Evolutionary conservation across 2,888 invertebrate species (phyloP), one percentile per base, ranked within the genome.

Genomic region (Eupithecia vulgata): DNA sequence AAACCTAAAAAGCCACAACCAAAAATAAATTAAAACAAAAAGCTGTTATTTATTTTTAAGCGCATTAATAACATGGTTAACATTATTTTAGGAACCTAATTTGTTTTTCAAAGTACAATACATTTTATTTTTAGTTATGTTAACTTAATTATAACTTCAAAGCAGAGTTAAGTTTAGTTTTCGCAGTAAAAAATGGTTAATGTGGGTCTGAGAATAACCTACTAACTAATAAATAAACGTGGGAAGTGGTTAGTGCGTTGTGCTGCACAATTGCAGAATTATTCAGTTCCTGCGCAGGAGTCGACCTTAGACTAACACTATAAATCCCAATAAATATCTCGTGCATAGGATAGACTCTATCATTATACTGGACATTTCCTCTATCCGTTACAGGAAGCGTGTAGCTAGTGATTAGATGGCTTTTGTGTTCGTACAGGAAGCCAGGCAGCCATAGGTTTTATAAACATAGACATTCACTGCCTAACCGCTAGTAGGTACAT

Each of bases 201-300:
- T 5, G n/a, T 5, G 13, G 13, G 12, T 57, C 52, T 52, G 12
- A 57, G 25, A 57, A 57, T 57, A 52, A 52, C 52, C 45, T 48
- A 21, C 10, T 7, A 17, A 17, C 17, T n/a, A n/a, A 17, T n/a
- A 17, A 25, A 10, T 57, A 57, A 57, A 25, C 5, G 57, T 5
- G 62, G 62, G 62, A 64, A 64, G 62, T 64, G 62, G 61, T 37
- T 37, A 21, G 62, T 64, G 62, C 62, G 17, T 64, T 17, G 62
- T 35, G 61, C 30, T n/a, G 35, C 35, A 35, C 62, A 64, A 37
- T 64, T 64, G 62, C 37, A 35, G 62, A 64, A 64, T 64, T 64
- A 35, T n/a, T 35, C 61, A 35, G 34, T 64, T 64, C 62, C 62
- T 34, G 62, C 35, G 35, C 61, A 5, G 30, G 35, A n/a, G n/a